A percentile compares a stretch with the other conserved stretches of the same genome.
phyloP scores from a whole-genome alignment of 64 coral and sea anemone genomes.

The Astreopora myriophthalma region DNA sequence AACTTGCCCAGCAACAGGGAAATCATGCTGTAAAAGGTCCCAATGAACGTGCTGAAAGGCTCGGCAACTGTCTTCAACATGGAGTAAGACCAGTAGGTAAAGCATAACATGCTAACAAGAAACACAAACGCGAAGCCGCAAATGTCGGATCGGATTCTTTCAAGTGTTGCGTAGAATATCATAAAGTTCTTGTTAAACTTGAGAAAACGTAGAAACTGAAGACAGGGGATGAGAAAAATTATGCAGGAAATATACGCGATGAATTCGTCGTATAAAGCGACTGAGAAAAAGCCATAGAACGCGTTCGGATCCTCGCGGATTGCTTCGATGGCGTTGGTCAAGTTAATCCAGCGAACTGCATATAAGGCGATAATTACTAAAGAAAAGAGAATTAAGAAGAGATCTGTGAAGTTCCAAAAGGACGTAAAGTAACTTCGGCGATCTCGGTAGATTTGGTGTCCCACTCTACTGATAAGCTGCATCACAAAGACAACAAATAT shows the following conservation, averaged over 20 bases:
- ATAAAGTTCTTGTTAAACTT: slow-evolving; percentile 83
- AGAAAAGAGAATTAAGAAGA: slow-evolving; percentile 31
- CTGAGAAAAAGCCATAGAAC: slow-evolving; percentile 55
- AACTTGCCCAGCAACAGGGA: slow-evolving; percentile 57
- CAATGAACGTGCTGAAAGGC: slow-evolving; percentile 43
- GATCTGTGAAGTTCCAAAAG: slow-evolving; percentile 60
- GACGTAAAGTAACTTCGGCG: slow-evolving; percentile 36
- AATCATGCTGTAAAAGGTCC: slow-evolving; percentile 48
- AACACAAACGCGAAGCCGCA: slow-evolving; percentile 38
- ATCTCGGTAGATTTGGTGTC: slow-evolving; percentile 9
- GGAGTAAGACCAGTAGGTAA: slow-evolving; percentile 37
- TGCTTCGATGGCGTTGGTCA: slow-evolving; percentile 42
- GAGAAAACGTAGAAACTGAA: slow-evolving; percentile 69
- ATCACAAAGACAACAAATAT: slow-evolving; percentile 63
- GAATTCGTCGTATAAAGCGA: slow-evolving; percentile 45
- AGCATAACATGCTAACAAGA: slow-evolving; percentile 35
- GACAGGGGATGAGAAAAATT: slow-evolving; percentile 29
- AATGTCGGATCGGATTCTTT: slow-evolving; percentile 34
- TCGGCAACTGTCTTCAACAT: slow-evolving; percentile 28
- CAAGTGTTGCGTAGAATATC: slow-evolving; percentile 70
- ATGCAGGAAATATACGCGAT: slow-evolving; percentile 70
- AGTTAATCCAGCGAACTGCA: slow-evolving; percentile 24
- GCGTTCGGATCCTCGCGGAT: slow-evolving; percentile 39
- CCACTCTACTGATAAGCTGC: slow-evolving; percentile 34
- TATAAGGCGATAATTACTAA: slow-evolving; percentile 53